Conservation (phyloP, 2,797 vertebrate species). For the Sebastiscus albofasciatus region DNA sequence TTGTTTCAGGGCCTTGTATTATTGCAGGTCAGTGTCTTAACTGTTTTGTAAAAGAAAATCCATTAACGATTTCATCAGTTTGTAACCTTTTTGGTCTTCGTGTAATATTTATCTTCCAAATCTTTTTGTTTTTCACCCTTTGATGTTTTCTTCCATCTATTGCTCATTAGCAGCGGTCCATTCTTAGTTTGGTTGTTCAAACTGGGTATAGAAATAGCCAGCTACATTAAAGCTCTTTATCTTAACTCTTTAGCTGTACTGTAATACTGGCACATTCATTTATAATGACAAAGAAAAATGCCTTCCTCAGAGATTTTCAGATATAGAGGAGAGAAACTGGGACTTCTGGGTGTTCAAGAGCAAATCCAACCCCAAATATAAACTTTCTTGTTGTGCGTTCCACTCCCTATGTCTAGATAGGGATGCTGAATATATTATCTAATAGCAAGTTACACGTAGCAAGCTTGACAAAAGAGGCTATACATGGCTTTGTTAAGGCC, state of each 20-base stretch:
- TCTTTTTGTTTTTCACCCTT: neutral
- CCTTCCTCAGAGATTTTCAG: neutral
- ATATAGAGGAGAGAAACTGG: neutral
- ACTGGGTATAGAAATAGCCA: neutral
- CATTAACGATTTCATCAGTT: neutral
- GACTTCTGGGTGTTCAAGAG: neutral
- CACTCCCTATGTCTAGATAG: neutral
- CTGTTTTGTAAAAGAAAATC: neutral
- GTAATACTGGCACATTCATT: neutral
- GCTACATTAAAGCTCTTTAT: neutral
- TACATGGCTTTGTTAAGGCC: no score
- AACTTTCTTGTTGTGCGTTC: neutral
- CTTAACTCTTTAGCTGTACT: neutral
- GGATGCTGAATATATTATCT: neutral
- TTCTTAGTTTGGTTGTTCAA: neutral
- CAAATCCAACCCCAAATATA: neutral
- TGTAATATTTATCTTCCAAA: neutral
- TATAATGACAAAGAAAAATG: neutral
- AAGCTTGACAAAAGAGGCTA: neutral
- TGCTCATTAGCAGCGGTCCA: slow-evolving; percentile 3
- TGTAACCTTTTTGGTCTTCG: neutral
- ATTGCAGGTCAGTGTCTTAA: neutral
- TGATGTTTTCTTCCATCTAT: slow-evolving; percentile 3
- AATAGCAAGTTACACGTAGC: neutral
- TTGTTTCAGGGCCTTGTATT: neutral